Conservation (phyloP, 2,888 invertebrate species). For the Idaea aversata region DNA sequence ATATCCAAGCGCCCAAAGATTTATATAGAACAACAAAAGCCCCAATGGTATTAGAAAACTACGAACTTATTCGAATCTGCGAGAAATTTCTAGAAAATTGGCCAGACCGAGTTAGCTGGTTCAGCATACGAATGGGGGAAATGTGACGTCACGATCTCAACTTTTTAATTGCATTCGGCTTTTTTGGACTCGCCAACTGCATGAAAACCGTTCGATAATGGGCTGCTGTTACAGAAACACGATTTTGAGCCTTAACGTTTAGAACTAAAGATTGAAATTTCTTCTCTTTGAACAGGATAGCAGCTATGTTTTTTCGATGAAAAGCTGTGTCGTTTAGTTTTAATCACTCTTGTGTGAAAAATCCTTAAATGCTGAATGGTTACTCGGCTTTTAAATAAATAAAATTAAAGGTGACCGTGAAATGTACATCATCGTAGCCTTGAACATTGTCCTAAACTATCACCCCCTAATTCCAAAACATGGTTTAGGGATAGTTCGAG, state of each 20-base stretch:
- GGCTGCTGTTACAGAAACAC: background rate
- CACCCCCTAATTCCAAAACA: too few relatives aligned
- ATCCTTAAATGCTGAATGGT: background rate
- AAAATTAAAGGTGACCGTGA: too few relatives aligned
- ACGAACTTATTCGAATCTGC: slow-evolving; percentile 18
- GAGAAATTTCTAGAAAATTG: slow-evolving; percentile 19
- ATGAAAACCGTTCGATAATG: background rate
- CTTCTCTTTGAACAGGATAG: background rate
- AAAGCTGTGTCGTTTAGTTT: background rate
- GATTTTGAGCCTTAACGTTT: background rate
- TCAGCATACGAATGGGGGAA: slow-evolving; percentile 25
- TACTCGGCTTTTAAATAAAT: too few relatives aligned
- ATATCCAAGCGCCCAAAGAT: slow-evolving; percentile 7
- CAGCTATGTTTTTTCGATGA: background rate
- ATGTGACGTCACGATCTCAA: slow-evolving; percentile 16
- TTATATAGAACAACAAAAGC: slow-evolving; percentile 14
- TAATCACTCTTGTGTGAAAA: background rate
- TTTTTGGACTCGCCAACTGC: slow-evolving; percentile 9
- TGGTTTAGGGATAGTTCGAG: too few relatives aligned
- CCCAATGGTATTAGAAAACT: slow-evolving; percentile 20
- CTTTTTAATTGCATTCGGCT: slow-evolving; percentile 19
- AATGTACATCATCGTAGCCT: too few relatives aligned
- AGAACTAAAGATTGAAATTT: background rate
- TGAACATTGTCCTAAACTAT: too few relatives aligned
- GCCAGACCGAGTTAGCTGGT: slow-evolving; percentile 22